These are phyloP conservation scores for Colossoma macropomum DNA, from an alignment of 2,113 vertebrate species.

Conservation along the genomic window DNA sequence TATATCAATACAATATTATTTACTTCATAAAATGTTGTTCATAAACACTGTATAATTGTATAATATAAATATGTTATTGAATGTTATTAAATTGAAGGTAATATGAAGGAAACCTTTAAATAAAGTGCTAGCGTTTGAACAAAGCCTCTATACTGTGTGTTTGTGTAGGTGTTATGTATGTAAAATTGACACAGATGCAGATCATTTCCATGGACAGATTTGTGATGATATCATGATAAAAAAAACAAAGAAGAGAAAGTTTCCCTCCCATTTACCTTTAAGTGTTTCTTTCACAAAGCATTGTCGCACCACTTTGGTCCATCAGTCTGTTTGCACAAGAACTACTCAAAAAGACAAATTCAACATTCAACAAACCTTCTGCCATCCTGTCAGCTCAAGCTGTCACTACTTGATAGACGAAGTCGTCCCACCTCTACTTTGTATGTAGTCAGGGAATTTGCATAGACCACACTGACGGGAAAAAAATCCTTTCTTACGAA, in stretches of 20 bases:
- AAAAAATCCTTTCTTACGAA: conserved; percentile 20
- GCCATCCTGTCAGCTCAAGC: conserved; percentile 23
- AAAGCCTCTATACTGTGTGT: too few relatives aligned
- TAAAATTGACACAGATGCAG: background rate
- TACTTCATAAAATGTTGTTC: too few relatives aligned
- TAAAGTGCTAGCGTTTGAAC: too few relatives aligned
- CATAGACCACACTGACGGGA: conserved; percentile 1
- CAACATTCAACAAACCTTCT: conserved; percentile 4
- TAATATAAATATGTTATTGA: too few relatives aligned
- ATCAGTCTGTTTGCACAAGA: background rate
- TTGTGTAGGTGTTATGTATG: too few relatives aligned
- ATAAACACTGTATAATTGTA: too few relatives aligned
- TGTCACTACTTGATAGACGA: conserved; percentile 15
- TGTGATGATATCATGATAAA: background rate
- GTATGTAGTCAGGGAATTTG: conserved; percentile 20
- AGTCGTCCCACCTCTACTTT: background rate
- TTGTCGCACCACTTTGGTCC: too few relatives aligned
- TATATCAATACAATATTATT: too few relatives aligned
- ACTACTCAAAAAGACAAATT: background rate
- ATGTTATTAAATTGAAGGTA: too few relatives aligned
- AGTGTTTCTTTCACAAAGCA: background rate
- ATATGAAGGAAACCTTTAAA: too few relatives aligned
- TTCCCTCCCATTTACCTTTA: background rate
- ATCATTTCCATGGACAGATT: background rate
- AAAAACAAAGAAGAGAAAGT: background rate